Percentiles rank a stretch among this genome's conserved stretches.
These are phyloP conservation scores for Pedicia rivosa DNA, from an alignment of 2,888 invertebrate genomes.

Conservation along the genomic window DNA sequence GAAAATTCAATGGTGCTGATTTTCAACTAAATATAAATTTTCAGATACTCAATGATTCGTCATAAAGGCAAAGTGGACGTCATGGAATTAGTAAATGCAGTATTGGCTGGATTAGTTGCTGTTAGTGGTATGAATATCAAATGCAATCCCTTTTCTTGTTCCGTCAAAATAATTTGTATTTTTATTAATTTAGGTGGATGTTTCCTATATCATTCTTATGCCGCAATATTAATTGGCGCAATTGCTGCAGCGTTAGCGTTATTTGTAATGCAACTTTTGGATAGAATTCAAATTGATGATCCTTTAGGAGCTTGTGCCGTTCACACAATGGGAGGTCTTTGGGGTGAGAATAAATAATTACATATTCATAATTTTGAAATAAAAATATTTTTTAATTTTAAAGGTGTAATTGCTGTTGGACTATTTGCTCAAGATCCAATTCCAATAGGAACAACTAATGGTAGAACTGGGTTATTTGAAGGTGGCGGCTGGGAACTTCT, in stretches of 20 bases:
- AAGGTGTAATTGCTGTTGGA: constrained; percentile 73
- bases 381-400: too few relatives aligned
- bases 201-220: constrained; percentile 75
- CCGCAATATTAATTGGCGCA: constrained; percentile 64
- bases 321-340: constrained; percentile 60
- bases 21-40: too few relatives aligned
- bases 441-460: constrained; percentile 64
- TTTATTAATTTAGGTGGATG: constrained; percentile 73
- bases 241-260: constrained; percentile 64
- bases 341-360: too few relatives aligned
- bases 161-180: too few relatives aligned
- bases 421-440: constrained; percentile 74
- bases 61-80: constrained; percentile 63
- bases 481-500: constrained; percentile 76
- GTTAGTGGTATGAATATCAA: constrained; percentile 38
- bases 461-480: constrained; percentile 57
- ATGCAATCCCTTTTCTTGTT: too few relatives aligned
- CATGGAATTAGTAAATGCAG: constrained; percentile 73
- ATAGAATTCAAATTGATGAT: constrained; percentile 57
- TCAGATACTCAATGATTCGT: constrained; percentile 48
- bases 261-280: constrained; percentile 54
- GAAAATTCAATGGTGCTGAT: too few relatives aligned
- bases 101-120: constrained; percentile 73
- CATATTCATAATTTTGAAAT: too few relatives aligned
- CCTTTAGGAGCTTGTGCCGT: constrained; percentile 86